phyloP scores from a whole-genome alignment of 1,140 invertebrate species.

The Argopecten irradians region DNA sequence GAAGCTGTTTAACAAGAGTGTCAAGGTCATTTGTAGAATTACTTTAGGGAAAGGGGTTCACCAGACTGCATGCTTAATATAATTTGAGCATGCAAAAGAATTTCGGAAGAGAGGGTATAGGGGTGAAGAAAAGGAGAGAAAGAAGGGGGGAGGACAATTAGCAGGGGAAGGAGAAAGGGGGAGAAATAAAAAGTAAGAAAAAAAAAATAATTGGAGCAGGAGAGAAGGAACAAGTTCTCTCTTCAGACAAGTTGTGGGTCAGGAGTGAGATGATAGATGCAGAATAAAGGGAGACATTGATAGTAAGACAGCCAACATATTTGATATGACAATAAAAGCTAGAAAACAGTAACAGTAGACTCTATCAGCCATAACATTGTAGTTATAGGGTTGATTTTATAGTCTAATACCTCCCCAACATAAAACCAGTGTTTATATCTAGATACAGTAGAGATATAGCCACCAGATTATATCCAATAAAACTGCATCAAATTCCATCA shows the following conservation, averaged over 20 bases:
- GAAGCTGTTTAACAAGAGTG: not conserved
- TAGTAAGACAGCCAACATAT: not conserved
- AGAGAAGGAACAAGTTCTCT: no score
- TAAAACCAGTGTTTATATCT: not conserved
- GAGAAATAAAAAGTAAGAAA: no score
- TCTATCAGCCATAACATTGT: not conserved
- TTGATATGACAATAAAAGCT: not conserved
- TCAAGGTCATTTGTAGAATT: not conserved
- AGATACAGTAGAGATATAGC: not conserved
- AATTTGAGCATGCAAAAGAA: no score
- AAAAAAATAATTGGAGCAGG: no score
- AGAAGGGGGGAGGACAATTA: not conserved
- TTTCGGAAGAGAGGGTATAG: not conserved
- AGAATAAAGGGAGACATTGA: not conserved
- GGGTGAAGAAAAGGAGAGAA: not conserved
- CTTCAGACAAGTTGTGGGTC: no score
- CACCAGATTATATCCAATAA: not conserved
- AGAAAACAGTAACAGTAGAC: not conserved
- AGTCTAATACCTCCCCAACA: not conserved
- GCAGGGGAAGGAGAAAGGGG: not conserved
- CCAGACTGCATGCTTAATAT: no score
- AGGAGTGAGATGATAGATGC: not conserved
- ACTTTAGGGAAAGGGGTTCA: no score
- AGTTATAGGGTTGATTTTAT: not conserved
- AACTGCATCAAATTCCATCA: not conserved